Evolutionary conservation across 1,140 invertebrate genomes (phyloP).

Genomic region (Drosophila sproati): DNA sequence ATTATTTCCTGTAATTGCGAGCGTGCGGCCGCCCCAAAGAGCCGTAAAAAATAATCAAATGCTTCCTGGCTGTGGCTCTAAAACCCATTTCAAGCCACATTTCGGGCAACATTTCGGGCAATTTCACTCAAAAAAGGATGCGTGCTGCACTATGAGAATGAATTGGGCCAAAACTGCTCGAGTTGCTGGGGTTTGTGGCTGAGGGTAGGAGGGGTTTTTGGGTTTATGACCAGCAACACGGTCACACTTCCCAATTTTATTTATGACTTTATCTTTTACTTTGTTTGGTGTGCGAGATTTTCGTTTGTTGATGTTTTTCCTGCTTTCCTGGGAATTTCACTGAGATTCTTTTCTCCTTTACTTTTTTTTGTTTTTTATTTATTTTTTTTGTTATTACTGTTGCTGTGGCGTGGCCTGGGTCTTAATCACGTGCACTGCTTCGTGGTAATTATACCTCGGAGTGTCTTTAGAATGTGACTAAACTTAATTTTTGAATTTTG

Average conservation of each 20-base stretch:
- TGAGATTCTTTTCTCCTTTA: slow-evolving; percentile 58
- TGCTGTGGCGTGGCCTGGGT: slow-evolving; percentile 45
- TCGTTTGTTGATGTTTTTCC: slow-evolving; percentile 70
- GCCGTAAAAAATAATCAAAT: slow-evolving; percentile 81
- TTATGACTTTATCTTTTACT: slow-evolving; percentile 80
- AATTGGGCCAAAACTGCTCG: slow-evolving; percentile 52
- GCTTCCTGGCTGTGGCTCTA: slow-evolving; percentile 71
- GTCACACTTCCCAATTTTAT: slow-evolving; percentile 74
- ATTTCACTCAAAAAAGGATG: slow-evolving; percentile 78
- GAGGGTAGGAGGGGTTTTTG: slow-evolving; percentile 9
- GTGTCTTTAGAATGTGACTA: slow-evolving; percentile 76
- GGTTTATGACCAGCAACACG: slow-evolving; percentile 28
- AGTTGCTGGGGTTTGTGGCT: slow-evolving; percentile 2
- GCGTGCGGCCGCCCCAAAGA: slow-evolving; percentile 45
- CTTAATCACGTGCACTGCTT: slow-evolving; percentile 75
- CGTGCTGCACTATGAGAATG: slow-evolving; percentile 66
- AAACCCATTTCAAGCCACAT: slow-evolving; percentile 39
- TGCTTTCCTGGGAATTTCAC: slow-evolving; percentile 77
- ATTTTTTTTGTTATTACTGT: slow-evolving; percentile 12
- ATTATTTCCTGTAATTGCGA: slow-evolving; percentile 81
- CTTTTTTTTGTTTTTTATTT: background rate
- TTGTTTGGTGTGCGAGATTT: slow-evolving; percentile 69
- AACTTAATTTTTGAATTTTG: slow-evolving; percentile 63
- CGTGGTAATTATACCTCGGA: slow-evolving; percentile 73
- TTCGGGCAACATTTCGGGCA: slow-evolving; percentile 55